Evolutionary conservation across 2,113 vertebrate species (phyloP), one percentile per base, ranked within the genome.

Genomic region (Brienomyrus brachyistius): DNA sequence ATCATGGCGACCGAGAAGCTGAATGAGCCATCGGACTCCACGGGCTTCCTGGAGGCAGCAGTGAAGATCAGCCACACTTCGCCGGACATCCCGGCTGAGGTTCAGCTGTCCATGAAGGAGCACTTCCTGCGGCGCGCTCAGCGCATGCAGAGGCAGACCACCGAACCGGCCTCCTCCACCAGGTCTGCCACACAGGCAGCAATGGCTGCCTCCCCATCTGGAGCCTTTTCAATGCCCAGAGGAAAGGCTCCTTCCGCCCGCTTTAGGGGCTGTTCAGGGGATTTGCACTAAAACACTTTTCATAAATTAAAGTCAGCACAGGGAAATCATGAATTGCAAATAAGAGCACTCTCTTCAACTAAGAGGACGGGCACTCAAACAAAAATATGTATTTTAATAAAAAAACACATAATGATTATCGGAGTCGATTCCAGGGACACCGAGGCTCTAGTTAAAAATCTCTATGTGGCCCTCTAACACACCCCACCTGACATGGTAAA

Each of bases 21-120:
- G 91, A 98, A 98, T 92, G 97, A 98, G 91, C 92, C 95, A 80
- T 50, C 93, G 15, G 95, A 94, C 54, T 92, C 96, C 31, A 90
- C 97, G 88, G 97, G 97, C 23, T 98, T 98, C 95, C 95, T 99
- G 92, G 98, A 99, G 92, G 97, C 97, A 0, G 98, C 98, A 0
- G 97, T 99, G 94, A 99, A 99, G 96, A 99, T 99, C 95, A 99
- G 98, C 95, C 98, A 97, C 94, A 99, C 98, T 0, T 99, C 98
- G 0, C 98, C 98, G 0, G 98, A 99, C 92, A 99, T 99, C 92
- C 98, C 98, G 0, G 96, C 98, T 0, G 98, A 98, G 87, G 98
- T 99, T 54, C 98, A 98, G 95, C 97, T 97, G 94, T 99, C 98
- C 5, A 98, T 99, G 96, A 97, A 96, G 91, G 97, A 98, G 89